Percentiles rank a stretch among this genome's conserved stretches.
Conservation (phyloP, 2,113 vertebrate genomes). For the Sturnira hondurensis region DNA sequence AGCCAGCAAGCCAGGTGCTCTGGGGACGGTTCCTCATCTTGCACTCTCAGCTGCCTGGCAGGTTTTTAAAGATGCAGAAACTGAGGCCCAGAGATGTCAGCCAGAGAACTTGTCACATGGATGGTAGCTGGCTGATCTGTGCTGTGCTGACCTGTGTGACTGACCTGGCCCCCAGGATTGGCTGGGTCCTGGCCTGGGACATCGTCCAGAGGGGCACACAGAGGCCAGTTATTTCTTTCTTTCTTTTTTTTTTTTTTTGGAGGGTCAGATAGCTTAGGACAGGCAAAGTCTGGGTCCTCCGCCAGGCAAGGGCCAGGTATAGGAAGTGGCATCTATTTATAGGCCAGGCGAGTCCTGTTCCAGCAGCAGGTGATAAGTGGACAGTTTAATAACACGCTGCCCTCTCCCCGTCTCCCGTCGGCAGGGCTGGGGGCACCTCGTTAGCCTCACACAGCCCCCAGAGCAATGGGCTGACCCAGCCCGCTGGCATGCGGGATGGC, state of each 20-base stretch:
- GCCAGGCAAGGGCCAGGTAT: constrained; percentile 10
- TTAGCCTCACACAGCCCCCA: accelerated
- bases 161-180: not conserved
- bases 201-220: not conserved
- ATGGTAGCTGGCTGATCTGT: not conserved
- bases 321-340: constrained; percentile 47
- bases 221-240: not conserved
- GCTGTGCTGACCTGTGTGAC: not conserved
- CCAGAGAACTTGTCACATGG: not conserved
- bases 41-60: not conserved
- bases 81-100: not conserved
- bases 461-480: not conserved
- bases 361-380: not conserved
- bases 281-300: not conserved
- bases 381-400: not conserved
- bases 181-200: not conserved
- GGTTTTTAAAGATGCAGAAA: not conserved
- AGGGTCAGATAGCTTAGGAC: not conserved
- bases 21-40: accelerated
- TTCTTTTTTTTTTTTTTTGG: not conserved
- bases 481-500: not conserved
- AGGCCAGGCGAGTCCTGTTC: not conserved
- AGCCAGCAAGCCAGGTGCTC: not conserved
- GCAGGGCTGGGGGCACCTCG: not conserved
- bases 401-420: not conserved